Base-by-base conservation (phyloP, 2,113 vertebrate species). In the Chlamydotis undulata region DNA sequence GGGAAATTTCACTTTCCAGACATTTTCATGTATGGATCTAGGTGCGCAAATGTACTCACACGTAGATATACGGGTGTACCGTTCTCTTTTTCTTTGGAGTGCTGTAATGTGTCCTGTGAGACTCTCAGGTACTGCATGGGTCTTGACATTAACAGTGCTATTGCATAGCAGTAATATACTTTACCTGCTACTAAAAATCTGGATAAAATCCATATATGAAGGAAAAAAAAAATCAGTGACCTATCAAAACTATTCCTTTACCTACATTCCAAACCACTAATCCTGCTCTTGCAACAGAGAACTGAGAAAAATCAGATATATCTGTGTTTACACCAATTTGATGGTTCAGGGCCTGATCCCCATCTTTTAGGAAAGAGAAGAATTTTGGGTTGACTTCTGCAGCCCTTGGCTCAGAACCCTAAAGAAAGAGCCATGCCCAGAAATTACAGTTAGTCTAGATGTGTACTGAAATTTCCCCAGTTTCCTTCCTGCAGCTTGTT, bases 1-100 rank as follows among this genome's bases (percentile, higher is more conserved):
- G 35, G 88, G 77, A 93, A 92, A 64, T 82, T 70, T 71, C 61
- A 33, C 77, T 95, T 95, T 94, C 73, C 81, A 90, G 83, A 31
- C 33, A 53, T 35, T 21, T 71, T 89, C 7, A 26, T 37, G 21
- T 26, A 47, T 29, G 67, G 43, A 67, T 70, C 88, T 67, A 67
- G 89, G 78, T 47, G 43, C 18, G 77, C 33, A 70, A 90, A 55
- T 61, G 10, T 53, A n/a, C 82, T 80, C 47, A 33, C 4, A 41
- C 33, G 60, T 33, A 92, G 43, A n/a, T 59, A 11, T 23, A 57
- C 59, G 15, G 31, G 8, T 61, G 25, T 37, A 31, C 43, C 14
- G 7, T 53, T 45, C 69, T 83, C 0, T 47, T 49, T 81, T 81
- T 84, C 26, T 73, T 83, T 47, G 76, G 41, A 50, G 25, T 65